phyloP scores from a whole-genome alignment of 2,113 vertebrate species.

The Antechinus stuartii region DNA sequence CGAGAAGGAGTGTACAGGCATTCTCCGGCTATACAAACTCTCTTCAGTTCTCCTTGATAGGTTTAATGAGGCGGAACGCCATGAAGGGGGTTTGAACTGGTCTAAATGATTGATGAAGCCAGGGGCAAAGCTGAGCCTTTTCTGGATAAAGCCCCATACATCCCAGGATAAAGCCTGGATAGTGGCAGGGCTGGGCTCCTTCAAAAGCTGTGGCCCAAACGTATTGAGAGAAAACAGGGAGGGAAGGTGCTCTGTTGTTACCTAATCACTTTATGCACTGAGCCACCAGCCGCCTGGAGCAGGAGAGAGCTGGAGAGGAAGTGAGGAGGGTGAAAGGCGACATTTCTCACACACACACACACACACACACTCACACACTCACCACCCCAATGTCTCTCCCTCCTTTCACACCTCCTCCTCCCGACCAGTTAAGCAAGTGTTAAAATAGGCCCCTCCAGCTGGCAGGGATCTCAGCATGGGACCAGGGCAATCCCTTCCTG shows the following conservation, averaged over 20 bases:
- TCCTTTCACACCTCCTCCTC: not conserved
- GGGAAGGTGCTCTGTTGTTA: constrained; percentile 97
- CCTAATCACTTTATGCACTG: constrained; percentile 94
- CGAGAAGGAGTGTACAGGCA: constrained; percentile 83
- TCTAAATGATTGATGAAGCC: constrained; percentile 99
- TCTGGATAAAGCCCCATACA: constrained; percentile 96
- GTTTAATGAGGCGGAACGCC: constrained; percentile 94
- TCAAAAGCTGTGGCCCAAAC: constrained; percentile 91
- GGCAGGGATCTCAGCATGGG: constrained; percentile 52
- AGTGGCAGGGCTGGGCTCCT: constrained; percentile 93
- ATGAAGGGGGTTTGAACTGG: constrained; percentile 92
- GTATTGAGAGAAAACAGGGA: constrained; percentile 89
- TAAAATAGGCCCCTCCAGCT: constrained; percentile 57
- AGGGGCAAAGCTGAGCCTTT: constrained; percentile 95
- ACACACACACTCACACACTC: constrained; percentile 60
- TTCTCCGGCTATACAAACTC: constrained; percentile 81
- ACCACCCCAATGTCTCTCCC: not conserved
- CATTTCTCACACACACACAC: constrained; percentile 33
- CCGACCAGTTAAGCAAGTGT: constrained; percentile 53
- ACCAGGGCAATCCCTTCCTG: constrained; percentile 62
- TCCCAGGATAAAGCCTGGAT: constrained; percentile 92
- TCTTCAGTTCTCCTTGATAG: constrained; percentile 87
- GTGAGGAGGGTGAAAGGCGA: constrained; percentile 87
- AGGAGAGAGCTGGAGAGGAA: constrained; percentile 88
- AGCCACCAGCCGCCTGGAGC: constrained; percentile 95